Conservation (phyloP, 1,140 invertebrate genomes). For the Trinorchestia longiramus region DNA sequence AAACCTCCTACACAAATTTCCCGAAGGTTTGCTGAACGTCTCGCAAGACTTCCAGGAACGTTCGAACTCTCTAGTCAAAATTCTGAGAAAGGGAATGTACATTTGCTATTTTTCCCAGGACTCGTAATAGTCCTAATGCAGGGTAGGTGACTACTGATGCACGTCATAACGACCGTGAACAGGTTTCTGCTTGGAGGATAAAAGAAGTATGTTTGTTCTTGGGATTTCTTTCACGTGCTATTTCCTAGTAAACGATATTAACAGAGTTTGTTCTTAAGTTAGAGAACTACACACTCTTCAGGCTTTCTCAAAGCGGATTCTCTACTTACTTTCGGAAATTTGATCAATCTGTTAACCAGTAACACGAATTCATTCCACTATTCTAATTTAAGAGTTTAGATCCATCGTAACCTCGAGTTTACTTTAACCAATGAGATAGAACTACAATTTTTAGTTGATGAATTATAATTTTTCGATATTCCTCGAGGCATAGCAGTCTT, state of each 20-base stretch:
- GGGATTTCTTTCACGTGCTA: neutral
- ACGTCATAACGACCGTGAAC: neutral
- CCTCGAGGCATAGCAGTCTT: constrained; percentile 37
- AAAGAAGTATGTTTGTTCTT: neutral
- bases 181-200: neutral
- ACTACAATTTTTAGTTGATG: constrained; percentile 11
- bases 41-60: neutral
- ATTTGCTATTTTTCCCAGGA: neutral
- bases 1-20: constrained; percentile 47
- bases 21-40: constrained; percentile 38
- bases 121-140: neutral
- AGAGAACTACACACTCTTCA: neutral
- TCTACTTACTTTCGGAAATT: neutral
- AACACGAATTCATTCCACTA: neutral
- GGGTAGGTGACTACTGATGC: neutral
- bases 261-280: neutral
- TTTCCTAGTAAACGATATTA: neutral
- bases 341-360: neutral
- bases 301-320: neutral
- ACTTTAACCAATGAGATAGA: neutral
- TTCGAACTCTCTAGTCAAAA: neutral
- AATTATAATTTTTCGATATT: constrained; percentile 40
- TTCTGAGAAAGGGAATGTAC: neutral
- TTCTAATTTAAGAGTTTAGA: neutral
- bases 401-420: neutral